Evolutionary conservation across 2,888 invertebrate species (phyloP).

Genomic region (Ellobium chinense): DNA sequence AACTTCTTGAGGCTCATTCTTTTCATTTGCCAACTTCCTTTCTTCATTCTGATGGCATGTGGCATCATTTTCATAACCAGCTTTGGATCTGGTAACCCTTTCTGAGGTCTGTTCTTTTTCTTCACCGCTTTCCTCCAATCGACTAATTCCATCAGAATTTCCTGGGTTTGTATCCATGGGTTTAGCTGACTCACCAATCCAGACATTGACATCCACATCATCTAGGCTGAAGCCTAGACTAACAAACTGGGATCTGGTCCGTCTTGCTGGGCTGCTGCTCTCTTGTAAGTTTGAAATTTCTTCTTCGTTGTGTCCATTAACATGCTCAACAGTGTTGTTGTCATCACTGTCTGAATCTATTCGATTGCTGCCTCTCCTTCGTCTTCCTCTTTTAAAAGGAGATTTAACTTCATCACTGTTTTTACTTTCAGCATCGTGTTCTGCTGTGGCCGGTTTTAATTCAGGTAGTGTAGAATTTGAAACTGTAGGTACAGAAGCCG

Average conservation of each 20-base stretch:
- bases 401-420: no score
- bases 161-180: not conserved
- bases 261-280: not conserved
- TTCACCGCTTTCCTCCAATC: not conserved
- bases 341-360: not conserved
- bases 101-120: no score
- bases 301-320: not conserved
- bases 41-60: not conserved
- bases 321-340: no score
- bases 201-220: not conserved
- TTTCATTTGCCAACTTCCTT: not conserved
- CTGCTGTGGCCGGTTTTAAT: no score
- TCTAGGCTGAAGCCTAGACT: conserved; percentile 3
- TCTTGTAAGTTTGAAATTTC: not conserved
- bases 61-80: not conserved
- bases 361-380: not conserved
- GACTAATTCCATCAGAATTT: not conserved
- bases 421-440: no score
- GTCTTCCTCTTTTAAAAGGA: not conserved
- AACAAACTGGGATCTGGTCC: not conserved
- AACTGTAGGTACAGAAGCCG: no score
- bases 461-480: no score
- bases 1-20: no score
- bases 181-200: not conserved
- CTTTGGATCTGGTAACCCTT: no score